Evolutionary conservation across 2,797 vertebrate genomes (phyloP).

Genomic region (Geotrypetes seraphini): DNA sequence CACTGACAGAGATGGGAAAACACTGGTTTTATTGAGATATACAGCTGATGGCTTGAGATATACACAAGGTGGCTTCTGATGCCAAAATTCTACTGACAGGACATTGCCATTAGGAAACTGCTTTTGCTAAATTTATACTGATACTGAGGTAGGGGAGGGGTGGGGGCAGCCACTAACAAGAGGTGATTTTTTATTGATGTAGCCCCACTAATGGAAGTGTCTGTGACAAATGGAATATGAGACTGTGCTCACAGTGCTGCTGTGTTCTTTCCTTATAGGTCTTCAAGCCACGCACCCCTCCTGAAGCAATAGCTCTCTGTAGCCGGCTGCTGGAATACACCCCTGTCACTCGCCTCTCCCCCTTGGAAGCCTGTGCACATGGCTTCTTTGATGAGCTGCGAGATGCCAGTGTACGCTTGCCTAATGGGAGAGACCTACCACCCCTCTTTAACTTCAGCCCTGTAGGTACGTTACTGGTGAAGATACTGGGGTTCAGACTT

Average conservation of each 20-base stretch:
- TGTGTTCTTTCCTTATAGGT: conserved; percentile 44
- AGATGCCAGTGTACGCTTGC: conserved; percentile 73
- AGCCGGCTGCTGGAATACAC: conserved; percentile 88
- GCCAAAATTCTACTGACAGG: neutral
- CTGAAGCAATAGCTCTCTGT: conserved; percentile 83
- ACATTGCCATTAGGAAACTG: too few relatives aligned
- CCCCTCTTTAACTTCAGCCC: conserved; percentile 90
- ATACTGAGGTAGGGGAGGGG: too few relatives aligned
- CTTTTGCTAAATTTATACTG: neutral
- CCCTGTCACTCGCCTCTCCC: conserved; percentile 80
- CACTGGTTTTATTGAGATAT: too few relatives aligned
- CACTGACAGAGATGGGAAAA: neutral
- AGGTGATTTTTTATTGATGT: too few relatives aligned
- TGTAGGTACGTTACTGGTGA: conserved; percentile 57
- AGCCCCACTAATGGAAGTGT: too few relatives aligned
- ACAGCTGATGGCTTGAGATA: too few relatives aligned
- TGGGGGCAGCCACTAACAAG: too few relatives aligned
- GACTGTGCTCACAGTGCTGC: too few relatives aligned
- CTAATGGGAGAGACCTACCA: conserved; percentile 80
- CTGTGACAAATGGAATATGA: neutral
- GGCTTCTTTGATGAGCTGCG: conserved; percentile 87
- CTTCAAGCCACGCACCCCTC: conserved; percentile 81
- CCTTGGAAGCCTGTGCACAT: conserved; percentile 81
- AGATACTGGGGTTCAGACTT: too few relatives aligned
- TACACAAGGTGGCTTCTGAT: too few relatives aligned